These are phyloP conservation scores for Pollenia labialis DNA, from an alignment of 2,888 invertebrate genomes.

Conservation along the genomic window DNA sequence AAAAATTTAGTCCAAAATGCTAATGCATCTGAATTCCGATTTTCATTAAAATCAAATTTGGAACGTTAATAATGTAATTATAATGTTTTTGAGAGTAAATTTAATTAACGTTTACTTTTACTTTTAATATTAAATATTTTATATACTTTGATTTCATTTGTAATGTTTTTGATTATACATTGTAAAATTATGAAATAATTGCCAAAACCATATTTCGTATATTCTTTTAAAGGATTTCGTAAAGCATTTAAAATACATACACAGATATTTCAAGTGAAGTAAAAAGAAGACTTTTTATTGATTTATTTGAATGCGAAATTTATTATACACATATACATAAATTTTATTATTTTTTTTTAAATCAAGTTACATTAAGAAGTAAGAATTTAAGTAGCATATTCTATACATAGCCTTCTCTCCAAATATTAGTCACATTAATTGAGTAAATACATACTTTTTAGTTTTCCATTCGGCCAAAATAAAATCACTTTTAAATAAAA, in stretches of 20 bases:
- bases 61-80: too few relatives aligned
- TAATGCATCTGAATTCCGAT: too few relatives aligned
- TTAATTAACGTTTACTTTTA: constrained; percentile 2
- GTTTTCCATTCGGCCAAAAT: constrained; percentile 36
- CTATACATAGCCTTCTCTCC: constrained; percentile 27
- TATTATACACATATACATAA: not conserved
- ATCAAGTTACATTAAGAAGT: constrained; percentile 20
- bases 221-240: not conserved
- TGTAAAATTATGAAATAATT: constrained; percentile 44
- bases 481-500: constrained; percentile 27
- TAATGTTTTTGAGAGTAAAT: constrained; percentile 11
- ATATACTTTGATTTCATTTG: not conserved
- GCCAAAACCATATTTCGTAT: constrained; percentile 28
- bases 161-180: constrained; percentile 24
- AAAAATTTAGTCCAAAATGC: too few relatives aligned
- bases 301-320: constrained; percentile 20
- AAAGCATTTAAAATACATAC: constrained; percentile 60
- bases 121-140: not conserved
- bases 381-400: constrained; percentile 46
- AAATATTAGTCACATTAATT: constrained; percentile 66
- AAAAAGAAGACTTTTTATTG: not conserved
- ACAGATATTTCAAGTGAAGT: constrained; percentile 33
- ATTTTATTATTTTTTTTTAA: constrained; percentile 10
- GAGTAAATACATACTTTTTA: constrained; percentile 35
- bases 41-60: too few relatives aligned